Evolutionary conservation across 2,888 invertebrate species (phyloP).

Genomic region (Leptura quadrifasciata): DNA sequence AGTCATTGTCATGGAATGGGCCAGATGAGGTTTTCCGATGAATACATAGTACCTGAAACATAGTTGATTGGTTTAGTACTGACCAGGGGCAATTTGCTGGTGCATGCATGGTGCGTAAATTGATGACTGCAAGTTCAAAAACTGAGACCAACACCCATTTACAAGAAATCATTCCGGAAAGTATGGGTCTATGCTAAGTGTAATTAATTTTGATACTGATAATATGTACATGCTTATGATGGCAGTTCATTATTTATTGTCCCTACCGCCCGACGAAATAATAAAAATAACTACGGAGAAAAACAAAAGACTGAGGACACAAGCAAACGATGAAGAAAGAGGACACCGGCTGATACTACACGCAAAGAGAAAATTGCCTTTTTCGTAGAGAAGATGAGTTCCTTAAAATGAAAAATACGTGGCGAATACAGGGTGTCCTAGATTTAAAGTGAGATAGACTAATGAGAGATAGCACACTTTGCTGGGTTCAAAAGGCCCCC

Average conservation of each 20-base stretch:
- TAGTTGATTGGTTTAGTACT: background rate
- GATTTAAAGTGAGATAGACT: too few relatives aligned
- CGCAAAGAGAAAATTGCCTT: too few relatives aligned
- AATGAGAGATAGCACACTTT: too few relatives aligned
- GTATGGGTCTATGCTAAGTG: background rate
- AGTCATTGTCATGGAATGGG: conserved; percentile 62
- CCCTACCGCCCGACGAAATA: background rate
- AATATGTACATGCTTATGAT: conserved; percentile 9
- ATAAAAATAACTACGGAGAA: too few relatives aligned
- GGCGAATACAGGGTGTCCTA: too few relatives aligned
- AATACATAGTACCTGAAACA: conserved; percentile 67
- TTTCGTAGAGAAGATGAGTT: too few relatives aligned
- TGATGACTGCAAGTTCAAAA: background rate
- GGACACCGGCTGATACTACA: too few relatives aligned
- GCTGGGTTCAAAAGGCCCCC: too few relatives aligned
- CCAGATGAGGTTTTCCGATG: conserved; percentile 67
- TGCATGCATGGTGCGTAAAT: background rate
- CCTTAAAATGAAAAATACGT: too few relatives aligned
- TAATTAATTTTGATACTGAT: background rate
- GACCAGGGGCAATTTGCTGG: background rate
- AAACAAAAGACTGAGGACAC: too few relatives aligned
- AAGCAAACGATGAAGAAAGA: too few relatives aligned
- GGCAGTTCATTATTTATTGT: conserved; percentile 4
- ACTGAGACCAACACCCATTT: background rate
- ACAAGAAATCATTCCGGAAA: background rate